Percentiles rank a stretch among this genome's conserved stretches.
Conservation (phyloP, 2,888 invertebrate species). For the Ophion ellenae region DNA sequence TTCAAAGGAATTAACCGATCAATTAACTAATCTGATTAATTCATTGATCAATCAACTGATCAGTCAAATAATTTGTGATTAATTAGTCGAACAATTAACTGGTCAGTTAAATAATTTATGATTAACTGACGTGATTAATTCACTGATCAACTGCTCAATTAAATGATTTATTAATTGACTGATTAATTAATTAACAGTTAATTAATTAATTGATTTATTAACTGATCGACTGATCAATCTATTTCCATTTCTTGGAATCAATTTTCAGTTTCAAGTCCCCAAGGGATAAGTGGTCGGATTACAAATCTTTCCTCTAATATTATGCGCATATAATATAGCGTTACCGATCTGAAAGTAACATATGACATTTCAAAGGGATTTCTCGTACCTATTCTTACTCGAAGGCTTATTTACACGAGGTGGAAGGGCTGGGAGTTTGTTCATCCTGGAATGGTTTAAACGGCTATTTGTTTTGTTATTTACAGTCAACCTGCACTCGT, state of each 20-base stretch:
- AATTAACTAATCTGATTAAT: too few relatives aligned
- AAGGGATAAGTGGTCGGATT: conserved; percentile 36
- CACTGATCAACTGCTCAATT: too few relatives aligned
- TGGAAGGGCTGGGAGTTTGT: conserved; percentile 36
- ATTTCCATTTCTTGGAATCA: background rate
- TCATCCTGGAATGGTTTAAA: conserved; percentile 48
- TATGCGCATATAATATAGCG: conserved; percentile 15
- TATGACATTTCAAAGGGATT: conserved; percentile 68
- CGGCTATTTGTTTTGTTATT: conserved; percentile 40
- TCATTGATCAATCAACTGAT: background rate
- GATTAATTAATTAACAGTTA: too few relatives aligned
- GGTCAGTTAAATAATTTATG: too few relatives aligned
- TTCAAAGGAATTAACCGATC: background rate
- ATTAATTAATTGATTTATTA: background rate
- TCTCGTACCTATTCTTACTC: conserved; percentile 38
- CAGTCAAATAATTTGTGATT: too few relatives aligned
- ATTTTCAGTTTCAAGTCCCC: background rate
- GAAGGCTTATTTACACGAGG: conserved; percentile 22
- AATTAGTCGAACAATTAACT: too few relatives aligned
- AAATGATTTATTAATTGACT: too few relatives aligned
- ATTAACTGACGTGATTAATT: too few relatives aligned
- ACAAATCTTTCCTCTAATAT: conserved; percentile 13
- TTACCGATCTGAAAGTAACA: conserved; percentile 64
- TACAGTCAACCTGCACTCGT: conserved; percentile 34
- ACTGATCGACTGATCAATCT: background rate